These are phyloP conservation scores for Orchesella flavescens DNA, from an alignment of 2,888 invertebrate species.

Conservation along the genomic window DNA sequence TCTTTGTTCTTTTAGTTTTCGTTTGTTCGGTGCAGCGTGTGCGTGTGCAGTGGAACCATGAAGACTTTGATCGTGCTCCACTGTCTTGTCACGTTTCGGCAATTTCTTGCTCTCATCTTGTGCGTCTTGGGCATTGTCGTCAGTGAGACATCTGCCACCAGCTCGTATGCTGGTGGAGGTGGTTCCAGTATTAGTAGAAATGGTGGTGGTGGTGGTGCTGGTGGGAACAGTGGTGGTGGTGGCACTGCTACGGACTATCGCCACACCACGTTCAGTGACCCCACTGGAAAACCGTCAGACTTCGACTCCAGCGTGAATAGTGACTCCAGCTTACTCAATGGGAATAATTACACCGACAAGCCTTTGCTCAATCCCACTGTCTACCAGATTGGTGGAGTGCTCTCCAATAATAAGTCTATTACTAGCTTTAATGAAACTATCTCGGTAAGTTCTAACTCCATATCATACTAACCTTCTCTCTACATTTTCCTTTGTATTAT, in stretches of 20 bases:
- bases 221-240: background rate
- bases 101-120: constrained; percentile 43
- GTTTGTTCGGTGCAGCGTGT: background rate
- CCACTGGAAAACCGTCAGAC: background rate
- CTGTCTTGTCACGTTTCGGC: constrained; percentile 45
- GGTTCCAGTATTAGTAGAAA: constrained; percentile 10
- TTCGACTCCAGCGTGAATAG: constrained; percentile 11
- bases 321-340: constrained; percentile 30
- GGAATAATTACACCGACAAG: constrained; percentile 58
- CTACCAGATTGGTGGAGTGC: constrained; percentile 94
- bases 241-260: background rate
- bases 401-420: constrained; percentile 87
- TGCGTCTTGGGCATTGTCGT: constrained; percentile 30
- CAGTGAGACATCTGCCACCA: constrained; percentile 25
- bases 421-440: constrained; percentile 88
- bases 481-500: too few species aligned
- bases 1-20: background rate
- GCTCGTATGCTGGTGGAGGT: constrained; percentile 3
- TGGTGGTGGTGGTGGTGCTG: constrained; percentile 12
- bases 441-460: constrained; percentile 79
- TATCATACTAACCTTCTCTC: background rate
- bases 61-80: constrained; percentile 51
- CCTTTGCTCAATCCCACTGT: constrained; percentile 78
- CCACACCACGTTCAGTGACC: background rate
- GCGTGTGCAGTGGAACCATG: constrained; percentile 34